phyloP scores from a whole-genome alignment of 2,113 vertebrate genomes.

The Eolophus roseicapilla region DNA sequence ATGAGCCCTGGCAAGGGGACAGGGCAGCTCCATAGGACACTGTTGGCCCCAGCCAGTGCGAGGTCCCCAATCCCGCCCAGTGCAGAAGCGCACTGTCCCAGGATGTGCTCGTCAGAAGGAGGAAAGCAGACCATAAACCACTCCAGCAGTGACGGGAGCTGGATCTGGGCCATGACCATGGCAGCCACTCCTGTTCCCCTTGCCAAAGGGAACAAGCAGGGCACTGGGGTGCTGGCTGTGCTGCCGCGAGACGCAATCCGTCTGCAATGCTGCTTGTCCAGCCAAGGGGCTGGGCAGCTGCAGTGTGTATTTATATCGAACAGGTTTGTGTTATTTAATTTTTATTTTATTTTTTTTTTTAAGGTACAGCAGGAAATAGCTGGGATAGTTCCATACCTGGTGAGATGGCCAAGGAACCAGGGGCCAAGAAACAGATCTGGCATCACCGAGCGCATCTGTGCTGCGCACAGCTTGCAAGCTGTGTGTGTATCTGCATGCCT shows the following conservation, averaged over 20 bases:
- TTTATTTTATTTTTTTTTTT: constrained; percentile 36
- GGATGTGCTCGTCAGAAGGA: background rate
- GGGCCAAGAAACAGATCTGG: constrained; percentile 73
- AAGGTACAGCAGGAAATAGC: constrained; percentile 75
- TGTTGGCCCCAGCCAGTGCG: accelerated
- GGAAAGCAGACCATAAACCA: background rate
- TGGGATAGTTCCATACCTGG: constrained; percentile 80
- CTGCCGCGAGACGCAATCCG: constrained; percentile 71
- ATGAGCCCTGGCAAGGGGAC: background rate
- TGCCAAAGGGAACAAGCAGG: constrained; percentile 59
- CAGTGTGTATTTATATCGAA: constrained; percentile 60
- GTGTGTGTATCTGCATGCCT: background rate
- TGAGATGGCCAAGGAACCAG: background rate
- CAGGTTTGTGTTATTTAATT: background rate
- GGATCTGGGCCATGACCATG: background rate
- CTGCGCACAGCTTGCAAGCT: background rate
- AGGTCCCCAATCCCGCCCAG: accelerated
- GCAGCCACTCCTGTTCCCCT: constrained; percentile 14
- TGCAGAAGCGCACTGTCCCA: background rate
- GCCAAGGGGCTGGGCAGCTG: constrained; percentile 8
- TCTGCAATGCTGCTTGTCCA: constrained; percentile 71
- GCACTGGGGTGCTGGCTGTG: constrained; percentile 23
- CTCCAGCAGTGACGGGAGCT: background rate
- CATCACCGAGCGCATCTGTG: background rate
- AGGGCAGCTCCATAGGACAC: background rate